Percentiles rank a stretch among this genome's conserved stretches.
Evolutionary conservation across 92 coral and sea anemone genomes (phyloP).

Genomic region (Epizoanthus stellaris): DNA sequence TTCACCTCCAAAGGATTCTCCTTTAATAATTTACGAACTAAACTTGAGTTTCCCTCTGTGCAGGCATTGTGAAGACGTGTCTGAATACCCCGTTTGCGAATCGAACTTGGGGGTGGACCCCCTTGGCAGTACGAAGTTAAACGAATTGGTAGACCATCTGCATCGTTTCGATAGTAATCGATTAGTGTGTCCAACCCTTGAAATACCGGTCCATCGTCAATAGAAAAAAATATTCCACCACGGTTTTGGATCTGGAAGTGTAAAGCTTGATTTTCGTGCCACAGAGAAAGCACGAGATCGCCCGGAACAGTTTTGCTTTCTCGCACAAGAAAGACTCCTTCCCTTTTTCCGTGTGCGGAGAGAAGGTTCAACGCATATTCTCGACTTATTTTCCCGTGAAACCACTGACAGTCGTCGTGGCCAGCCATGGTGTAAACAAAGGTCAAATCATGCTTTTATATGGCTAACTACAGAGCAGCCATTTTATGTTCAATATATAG

Average conservation of each 20-base stretch:
- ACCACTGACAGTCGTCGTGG: constrained; percentile 78
- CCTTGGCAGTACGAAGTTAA: constrained; percentile 79
- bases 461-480: neutral
- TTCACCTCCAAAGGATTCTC: constrained; percentile 80
- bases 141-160: constrained; percentile 88
- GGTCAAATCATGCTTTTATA: constrained; percentile 26
- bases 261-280: constrained; percentile 88
- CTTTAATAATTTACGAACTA: constrained; percentile 74
- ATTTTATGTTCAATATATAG: neutral
- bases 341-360: constrained; percentile 83
- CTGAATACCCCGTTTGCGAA: constrained; percentile 81
- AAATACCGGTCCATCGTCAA: constrained; percentile 96
- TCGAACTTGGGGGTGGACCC: constrained; percentile 90
- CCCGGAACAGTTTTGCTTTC: constrained; percentile 88
- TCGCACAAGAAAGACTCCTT: constrained; percentile 95
- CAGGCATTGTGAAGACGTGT: constrained; percentile 85
- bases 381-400: constrained; percentile 92
- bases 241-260: constrained; percentile 96
- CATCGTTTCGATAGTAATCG: constrained; percentile 89
- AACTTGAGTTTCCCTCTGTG: constrained; percentile 73
- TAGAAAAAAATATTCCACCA: constrained; percentile 85
- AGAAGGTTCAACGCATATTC: constrained; percentile 83
- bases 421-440: constrained; percentile 36
- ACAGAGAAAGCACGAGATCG: constrained; percentile 89
- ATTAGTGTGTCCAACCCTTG: constrained; percentile 89